Conservation (phyloP, 2,888 invertebrate species). For the Hydropsyche betteni region DNA sequence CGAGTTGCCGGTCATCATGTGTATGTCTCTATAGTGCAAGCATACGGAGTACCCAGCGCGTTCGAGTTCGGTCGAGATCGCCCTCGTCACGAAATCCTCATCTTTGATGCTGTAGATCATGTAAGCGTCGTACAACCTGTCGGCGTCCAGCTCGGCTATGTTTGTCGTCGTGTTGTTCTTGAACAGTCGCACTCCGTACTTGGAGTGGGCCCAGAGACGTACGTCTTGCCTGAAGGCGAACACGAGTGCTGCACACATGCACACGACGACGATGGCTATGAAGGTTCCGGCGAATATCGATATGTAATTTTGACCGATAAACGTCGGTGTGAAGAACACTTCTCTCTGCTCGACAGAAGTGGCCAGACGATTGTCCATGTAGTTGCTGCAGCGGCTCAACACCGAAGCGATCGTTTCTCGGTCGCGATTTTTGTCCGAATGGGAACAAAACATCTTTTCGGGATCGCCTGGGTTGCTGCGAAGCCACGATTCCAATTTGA, state of each 20-base stretch:
- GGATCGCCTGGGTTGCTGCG: constrained; percentile 72
- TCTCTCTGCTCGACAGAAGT: constrained; percentile 63
- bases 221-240: constrained; percentile 82
- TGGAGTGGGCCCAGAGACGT: constrained; percentile 80
- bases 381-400: constrained; percentile 70
- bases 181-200: constrained; percentile 80
- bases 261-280: constrained; percentile 74
- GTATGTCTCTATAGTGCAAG: constrained; percentile 65
- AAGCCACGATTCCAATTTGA: constrained; percentile 75
- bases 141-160: constrained; percentile 73
- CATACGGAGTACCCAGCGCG: constrained; percentile 62
- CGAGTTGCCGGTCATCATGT: constrained; percentile 63
- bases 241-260: constrained; percentile 74
- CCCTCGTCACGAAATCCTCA: constrained; percentile 74
- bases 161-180: constrained; percentile 76
- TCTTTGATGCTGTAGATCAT: constrained; percentile 87
- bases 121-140: constrained; percentile 86
- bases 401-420: constrained; percentile 67
- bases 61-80: constrained; percentile 77
- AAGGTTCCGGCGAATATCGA: constrained; percentile 78
- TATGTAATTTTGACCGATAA: constrained; percentile 76
- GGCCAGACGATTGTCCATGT: constrained; percentile 68
- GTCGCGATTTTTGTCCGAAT: constrained; percentile 65
- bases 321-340: constrained; percentile 69
- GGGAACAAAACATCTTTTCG: constrained; percentile 75